phyloP scores from a whole-genome alignment of 2,888 invertebrate genomes.

The Acholoe squamosa region DNA sequence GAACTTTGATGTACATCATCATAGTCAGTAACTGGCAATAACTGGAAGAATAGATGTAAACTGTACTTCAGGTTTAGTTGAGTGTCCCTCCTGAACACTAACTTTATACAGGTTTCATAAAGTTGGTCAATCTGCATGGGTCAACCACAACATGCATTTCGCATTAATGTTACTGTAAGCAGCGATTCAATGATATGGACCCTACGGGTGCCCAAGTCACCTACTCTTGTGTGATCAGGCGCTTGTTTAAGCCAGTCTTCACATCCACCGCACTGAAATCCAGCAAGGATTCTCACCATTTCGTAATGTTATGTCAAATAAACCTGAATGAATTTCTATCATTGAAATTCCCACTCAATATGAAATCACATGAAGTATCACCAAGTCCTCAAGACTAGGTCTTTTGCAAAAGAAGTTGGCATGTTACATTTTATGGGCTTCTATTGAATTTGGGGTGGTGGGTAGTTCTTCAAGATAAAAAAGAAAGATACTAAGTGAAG shows the following conservation, averaged over 20 bases:
- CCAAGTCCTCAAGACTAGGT: too few relatives aligned
- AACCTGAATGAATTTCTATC: too few relatives aligned
- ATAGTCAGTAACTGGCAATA: not conserved
- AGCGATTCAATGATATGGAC: conserved; percentile 28
- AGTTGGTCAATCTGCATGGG: not conserved
- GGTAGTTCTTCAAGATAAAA: too few relatives aligned
- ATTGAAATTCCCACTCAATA: too few relatives aligned
- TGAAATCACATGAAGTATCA: too few relatives aligned
- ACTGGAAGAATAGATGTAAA: too few relatives aligned
- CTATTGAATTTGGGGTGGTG: too few relatives aligned
- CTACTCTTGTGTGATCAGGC: not conserved
- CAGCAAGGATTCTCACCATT: not conserved
- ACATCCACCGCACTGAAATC: conserved; percentile 8
- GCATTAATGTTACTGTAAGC: conserved; percentile 28
- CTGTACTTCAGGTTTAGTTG: not conserved
- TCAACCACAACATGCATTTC: not conserved
- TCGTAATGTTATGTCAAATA: too few relatives aligned
- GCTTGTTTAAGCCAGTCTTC: conserved; percentile 20
- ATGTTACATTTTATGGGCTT: too few relatives aligned
- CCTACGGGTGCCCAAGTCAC: not conserved
- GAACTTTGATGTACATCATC: not conserved
- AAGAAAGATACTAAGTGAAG: too few relatives aligned
- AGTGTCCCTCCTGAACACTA: not conserved
- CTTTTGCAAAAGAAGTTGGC: too few relatives aligned
- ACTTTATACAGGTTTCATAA: not conserved